Percentiles rank a stretch among this genome's conserved stretches.
Evolutionary conservation across 2,797 vertebrate species (phyloP).

Genomic region (Myotis pilosus): DNA sequence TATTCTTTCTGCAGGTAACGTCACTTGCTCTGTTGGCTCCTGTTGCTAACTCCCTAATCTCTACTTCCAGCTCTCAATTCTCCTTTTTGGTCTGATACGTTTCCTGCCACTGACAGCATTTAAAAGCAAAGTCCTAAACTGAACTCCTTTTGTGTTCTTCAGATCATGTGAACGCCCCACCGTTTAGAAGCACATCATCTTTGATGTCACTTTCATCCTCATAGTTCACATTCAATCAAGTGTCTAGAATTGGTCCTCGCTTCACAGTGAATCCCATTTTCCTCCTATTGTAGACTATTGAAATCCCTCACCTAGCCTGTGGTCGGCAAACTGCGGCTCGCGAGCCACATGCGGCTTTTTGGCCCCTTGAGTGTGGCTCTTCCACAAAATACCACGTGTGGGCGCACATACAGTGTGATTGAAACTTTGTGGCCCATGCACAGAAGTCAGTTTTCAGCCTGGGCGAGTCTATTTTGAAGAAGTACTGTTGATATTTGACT

Average conservation of each 20-base stretch:
- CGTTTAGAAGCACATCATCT: not conserved
- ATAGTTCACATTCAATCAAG: not conserved
- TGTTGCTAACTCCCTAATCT: not conserved
- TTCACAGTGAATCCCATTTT: not conserved
- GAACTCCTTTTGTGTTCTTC: not conserved
- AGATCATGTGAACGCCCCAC: not conserved
- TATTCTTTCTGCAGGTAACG: not conserved
- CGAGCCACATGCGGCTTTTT: no score
- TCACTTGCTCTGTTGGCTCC: not conserved
- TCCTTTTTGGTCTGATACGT: not conserved
- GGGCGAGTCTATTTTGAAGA: no score
- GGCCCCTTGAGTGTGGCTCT: no score
- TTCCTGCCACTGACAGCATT: not conserved
- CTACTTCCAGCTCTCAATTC: not conserved
- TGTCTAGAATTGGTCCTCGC: not conserved
- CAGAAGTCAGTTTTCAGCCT: no score
- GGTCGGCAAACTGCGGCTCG: no score
- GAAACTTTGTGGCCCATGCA: no score
- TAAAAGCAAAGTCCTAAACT: rapidly evolving
- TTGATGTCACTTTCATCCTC: not conserved
- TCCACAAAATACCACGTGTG: no score
- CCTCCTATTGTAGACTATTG: not conserved
- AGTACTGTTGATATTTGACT: no score
- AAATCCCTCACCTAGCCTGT: not conserved
- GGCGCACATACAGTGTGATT: no score